Conservation (phyloP, 1,140 invertebrate genomes). For the Sitobion miscanthi region DNA sequence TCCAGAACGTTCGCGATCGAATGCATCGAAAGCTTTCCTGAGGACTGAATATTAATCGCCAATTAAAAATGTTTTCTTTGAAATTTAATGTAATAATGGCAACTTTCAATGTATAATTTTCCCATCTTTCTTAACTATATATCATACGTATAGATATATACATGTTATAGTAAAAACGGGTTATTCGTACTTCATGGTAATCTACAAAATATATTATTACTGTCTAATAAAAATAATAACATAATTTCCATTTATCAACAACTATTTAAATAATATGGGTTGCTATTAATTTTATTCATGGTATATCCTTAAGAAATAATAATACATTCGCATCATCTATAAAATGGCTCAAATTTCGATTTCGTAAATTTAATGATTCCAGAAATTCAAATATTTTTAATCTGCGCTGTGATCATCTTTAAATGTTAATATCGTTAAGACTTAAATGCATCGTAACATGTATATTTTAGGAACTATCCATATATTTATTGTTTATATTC, state of each 20-base stretch:
- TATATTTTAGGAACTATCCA: background rate
- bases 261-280: background rate
- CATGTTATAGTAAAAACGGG: background rate
- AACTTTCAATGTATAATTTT: background rate
- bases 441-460: background rate
- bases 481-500: no score
- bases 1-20: constrained; percentile 91
- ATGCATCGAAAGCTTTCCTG: constrained; percentile 94
- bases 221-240: background rate
- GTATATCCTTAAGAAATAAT: background rate
- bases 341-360: background rate
- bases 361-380: background rate
- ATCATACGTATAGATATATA: background rate
- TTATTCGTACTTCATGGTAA: background rate
- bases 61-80: constrained; percentile 40
- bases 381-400: background rate
- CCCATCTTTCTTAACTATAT: background rate
- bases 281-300: background rate
- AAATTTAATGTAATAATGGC: background rate
- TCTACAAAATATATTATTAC: background rate
- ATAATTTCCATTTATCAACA: background rate
- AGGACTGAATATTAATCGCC: constrained; percentile 72
- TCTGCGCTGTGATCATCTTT: background rate
- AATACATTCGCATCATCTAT: background rate
- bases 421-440: background rate